A percentile compares a stretch with the other conserved stretches of the same genome.
Conservation (phyloP, 2,113 vertebrate species). For the Hystrix brachyura region DNA sequence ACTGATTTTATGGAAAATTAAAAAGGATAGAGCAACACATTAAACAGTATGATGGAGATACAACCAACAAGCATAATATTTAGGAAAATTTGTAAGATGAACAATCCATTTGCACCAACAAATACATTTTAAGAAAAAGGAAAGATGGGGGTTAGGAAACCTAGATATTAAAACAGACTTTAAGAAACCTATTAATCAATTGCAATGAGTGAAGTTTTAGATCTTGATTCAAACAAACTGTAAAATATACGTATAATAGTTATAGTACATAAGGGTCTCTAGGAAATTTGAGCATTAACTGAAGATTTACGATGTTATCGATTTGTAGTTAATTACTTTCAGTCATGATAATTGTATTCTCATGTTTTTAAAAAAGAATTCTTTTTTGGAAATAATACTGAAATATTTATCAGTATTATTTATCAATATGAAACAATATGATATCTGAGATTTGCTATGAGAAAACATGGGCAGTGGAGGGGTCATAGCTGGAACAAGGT, state of each 20-base stretch:
- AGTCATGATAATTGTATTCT: slow-evolving; percentile 4
- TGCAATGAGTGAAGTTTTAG: background rate
- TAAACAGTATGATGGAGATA: background rate
- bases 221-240: slow-evolving; percentile 20
- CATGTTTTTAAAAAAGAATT: slow-evolving; percentile 18
- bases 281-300: slow-evolving; percentile 55
- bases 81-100: background rate
- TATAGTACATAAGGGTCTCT: slow-evolving; percentile 29
- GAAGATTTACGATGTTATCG: slow-evolving; percentile 26
- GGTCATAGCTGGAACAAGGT: background rate
- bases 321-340: slow-evolving; percentile 61
- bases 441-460: slow-evolving; percentile 34
- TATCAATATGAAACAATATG: background rate
- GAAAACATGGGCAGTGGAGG: slow-evolving; percentile 1
- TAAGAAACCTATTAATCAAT: background rate
- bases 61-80: background rate
- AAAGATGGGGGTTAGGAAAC: background rate
- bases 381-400: slow-evolving; percentile 29
- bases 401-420: background rate
- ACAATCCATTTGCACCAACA: background rate
- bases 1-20: slow-evolving; percentile 43
- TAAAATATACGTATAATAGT: slow-evolving; percentile 26
- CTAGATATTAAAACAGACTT: slow-evolving; percentile 8
- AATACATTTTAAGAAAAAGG: background rate
- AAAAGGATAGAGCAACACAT: background rate